These are phyloP conservation scores for Himalopsyche japonica DNA, from an alignment of 2,888 invertebrate species.

Conservation along the genomic window DNA sequence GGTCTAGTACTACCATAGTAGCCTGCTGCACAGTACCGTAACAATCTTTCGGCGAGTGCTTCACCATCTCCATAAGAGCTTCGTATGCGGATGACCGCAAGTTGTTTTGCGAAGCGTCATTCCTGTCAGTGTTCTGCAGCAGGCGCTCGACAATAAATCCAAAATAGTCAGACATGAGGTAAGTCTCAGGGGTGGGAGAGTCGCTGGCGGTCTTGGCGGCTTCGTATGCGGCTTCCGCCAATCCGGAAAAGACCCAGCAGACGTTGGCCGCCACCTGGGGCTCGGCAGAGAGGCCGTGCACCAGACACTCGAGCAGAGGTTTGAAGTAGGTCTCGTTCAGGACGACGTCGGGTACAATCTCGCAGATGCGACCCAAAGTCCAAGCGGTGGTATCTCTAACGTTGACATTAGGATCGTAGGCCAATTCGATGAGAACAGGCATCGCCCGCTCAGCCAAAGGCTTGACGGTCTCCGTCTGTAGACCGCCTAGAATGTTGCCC, in stretches of 20 bases:
- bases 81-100: constrained; percentile 97
- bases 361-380: constrained; percentile 98
- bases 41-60: constrained; percentile 96
- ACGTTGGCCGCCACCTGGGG: constrained; percentile 97
- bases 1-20: constrained; percentile 92
- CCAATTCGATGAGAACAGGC: constrained; percentile 90
- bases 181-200: constrained; percentile 82
- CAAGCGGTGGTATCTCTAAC: constrained; percentile 98
- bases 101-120: constrained; percentile 92
- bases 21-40: constrained; percentile 96
- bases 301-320: constrained; percentile 77
- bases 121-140: constrained; percentile 91
- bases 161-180: constrained; percentile 91
- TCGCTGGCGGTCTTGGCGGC: constrained; percentile 69
- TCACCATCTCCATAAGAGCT: constrained; percentile 99
- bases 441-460: constrained; percentile 96
- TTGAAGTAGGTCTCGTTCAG: constrained; percentile 85
- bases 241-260: constrained; percentile 98
- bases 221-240: constrained; percentile 97
- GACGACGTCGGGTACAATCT: constrained; percentile 93
- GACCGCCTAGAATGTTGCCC: constrained; percentile 90
- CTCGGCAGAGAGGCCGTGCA: constrained; percentile 87
- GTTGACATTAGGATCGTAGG: constrained; percentile 92
- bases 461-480: constrained; percentile 84
- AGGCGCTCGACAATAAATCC: constrained; percentile 90